Evolutionary conservation across 1,140 invertebrate genomes (phyloP), one percentile per base, ranked within the genome.

Genomic region (Drosophila serrata): DNA sequence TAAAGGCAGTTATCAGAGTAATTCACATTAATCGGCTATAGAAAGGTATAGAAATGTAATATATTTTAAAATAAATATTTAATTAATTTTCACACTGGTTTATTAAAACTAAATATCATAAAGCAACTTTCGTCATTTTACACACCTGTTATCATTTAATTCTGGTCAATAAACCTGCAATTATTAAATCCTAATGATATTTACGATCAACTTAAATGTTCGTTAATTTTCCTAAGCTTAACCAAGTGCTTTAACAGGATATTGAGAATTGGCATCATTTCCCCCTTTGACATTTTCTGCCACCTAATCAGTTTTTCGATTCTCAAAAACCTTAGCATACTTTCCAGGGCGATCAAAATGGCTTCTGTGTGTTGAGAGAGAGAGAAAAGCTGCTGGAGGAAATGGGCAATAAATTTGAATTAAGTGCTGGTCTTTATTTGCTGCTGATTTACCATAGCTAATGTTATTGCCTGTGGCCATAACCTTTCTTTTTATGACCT

Each of bases 401-500:
- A 67, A 69, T 65, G 37, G 31, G 39, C 58, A 9, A 74, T 73
- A 74, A 74, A 74, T 51, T 62, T 61, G 19, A 61, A 74, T 73
- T 55, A 73, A 59, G 46, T 73, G 65, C 43, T 42, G 48, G n/a
- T 24, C 31, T 72, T 35, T 60, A 45, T 49, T 65, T 68, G 65
- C 65, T 69, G 62, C 45, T 69, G 45, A 69, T 51, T 69, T 69
- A 67, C 65, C 65, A 67, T 55, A 40, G 62, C 46, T 69, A 69
- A 67, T 69, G 61, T 53, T 69, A 69, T 69, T 67, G 61, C 65
- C 65, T 27, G 13, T 42, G 46, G 62, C 62, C 37, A 69, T 65
- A 65, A 69, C 45, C 46, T 51, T 65, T 37, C 8, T 67, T 31
- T 67, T 69, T 69, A 69, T 65, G 46, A 67, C 65, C 51, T 69